Evolutionary conservation across 2,113 vertebrate species (phyloP).

Genomic region (Thryonomys swinderianus): DNA sequence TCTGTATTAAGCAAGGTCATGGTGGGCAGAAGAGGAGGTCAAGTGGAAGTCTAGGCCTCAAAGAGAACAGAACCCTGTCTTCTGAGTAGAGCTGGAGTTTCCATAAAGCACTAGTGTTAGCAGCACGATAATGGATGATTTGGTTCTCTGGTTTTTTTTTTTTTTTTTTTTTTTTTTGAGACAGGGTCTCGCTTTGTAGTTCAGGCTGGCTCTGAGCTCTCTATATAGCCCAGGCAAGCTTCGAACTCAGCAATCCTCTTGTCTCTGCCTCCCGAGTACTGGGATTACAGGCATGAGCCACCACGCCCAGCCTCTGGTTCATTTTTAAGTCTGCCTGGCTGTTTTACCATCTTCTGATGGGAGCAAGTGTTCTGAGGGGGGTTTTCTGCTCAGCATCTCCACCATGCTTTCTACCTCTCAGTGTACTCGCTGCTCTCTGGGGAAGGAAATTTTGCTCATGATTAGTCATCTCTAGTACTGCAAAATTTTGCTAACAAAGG

Average conservation of each 20-base stretch:
- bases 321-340: not conserved
- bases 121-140: no score
- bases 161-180: no score
- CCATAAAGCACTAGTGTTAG: not conserved
- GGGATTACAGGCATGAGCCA: no score
- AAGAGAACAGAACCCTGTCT: not conserved
- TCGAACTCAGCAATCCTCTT: no score
- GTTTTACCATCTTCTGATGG: not conserved
- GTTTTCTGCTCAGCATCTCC: not conserved
- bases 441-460: not conserved
- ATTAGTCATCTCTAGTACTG: not conserved
- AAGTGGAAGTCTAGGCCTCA: no score
- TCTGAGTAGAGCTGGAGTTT: not conserved
- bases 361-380: not conserved
- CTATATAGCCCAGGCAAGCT: no score
- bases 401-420: not conserved
- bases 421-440: not conserved
- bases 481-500: not conserved
- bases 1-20: not conserved
- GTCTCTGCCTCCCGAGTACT: no score
- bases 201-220: no score
- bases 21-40: no score
- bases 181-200: no score
- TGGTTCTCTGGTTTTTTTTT: not conserved
- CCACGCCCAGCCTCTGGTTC: no score